Evolutionary conservation across 2,888 invertebrate species (phyloP).

Genomic region (Drosophila vallismaia): DNA sequence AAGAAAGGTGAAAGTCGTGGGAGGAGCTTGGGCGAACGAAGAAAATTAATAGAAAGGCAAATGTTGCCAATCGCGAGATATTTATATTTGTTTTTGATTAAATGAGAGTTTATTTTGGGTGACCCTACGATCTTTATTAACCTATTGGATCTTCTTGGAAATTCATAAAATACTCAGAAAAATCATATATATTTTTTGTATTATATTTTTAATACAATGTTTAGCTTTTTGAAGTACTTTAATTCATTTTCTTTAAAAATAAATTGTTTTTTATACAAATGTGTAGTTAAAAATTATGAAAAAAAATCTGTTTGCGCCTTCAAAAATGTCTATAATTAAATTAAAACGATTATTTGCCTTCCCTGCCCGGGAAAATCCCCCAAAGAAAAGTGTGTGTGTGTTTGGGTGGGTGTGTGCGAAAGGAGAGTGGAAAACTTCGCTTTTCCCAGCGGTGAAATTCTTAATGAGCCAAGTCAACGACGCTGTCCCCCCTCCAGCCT

Average conservation of each 20-base stretch:
- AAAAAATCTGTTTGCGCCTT: not conserved
- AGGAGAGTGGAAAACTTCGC: conserved; percentile 1
- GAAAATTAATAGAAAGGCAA: conserved; percentile 18
- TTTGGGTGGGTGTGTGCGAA: not conserved
- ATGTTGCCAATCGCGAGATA: not conserved
- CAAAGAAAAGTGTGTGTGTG: conserved; percentile 1
- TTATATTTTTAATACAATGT: no score
- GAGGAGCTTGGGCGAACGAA: not conserved
- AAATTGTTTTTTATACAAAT: no score
- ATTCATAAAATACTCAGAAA: no score
- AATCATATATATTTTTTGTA: no score
- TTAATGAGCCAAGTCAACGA: conserved; percentile 36
- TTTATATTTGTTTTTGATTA: not conserved
- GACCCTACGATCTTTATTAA: not conserved
- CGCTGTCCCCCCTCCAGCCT: not conserved
- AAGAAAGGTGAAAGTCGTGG: conserved; percentile 16
- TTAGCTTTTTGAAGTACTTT: no score
- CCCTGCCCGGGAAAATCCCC: not conserved
- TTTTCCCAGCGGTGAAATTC: conserved; percentile 41
- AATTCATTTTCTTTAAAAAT: no score
- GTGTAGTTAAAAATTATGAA: not conserved
- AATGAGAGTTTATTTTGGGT: not conserved
- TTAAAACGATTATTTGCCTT: conserved; percentile 10
- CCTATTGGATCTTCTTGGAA: no score
- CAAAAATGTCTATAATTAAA: conserved; percentile 9